Percentiles rank a stretch among this genome's conserved stretches.
Evolutionary conservation across 2,888 invertebrate genomes (phyloP).

Genomic region (Dorcus hopei): DNA sequence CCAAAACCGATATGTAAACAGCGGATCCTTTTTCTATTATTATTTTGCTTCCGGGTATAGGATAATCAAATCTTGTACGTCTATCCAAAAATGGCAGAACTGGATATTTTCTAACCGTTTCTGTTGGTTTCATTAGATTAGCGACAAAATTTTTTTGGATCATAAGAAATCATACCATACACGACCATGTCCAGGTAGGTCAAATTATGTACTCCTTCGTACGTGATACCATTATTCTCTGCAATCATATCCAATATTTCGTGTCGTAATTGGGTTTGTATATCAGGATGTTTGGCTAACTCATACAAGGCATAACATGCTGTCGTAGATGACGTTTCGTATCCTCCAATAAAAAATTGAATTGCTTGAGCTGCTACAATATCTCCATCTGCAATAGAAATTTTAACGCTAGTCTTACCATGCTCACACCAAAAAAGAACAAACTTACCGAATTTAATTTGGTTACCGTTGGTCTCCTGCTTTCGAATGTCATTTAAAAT

Average conservation of each 20-base stretch:
- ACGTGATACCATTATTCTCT: slow-evolving; percentile 2
- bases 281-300: slow-evolving; percentile 9
- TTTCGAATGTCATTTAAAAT: slow-evolving; percentile 51
- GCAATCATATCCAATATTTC: slow-evolving; percentile 3
- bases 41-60: slow-evolving; percentile 6
- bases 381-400: slow-evolving; percentile 2
- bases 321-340: slow-evolving; percentile 8
- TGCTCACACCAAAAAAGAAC: too few species aligned
- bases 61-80: background rate
- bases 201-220: slow-evolving; percentile 10
- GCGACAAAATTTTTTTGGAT: too few species aligned
- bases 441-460: too few species aligned
- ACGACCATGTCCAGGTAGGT: slow-evolving; percentile 11
- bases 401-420: too few species aligned
- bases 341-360: slow-evolving; percentile 10
- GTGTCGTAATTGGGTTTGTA: slow-evolving; percentile 7
- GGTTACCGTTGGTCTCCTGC: too few species aligned
- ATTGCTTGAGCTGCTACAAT: slow-evolving; percentile 6
- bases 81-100: slow-evolving; percentile 8
- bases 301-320: slow-evolving; percentile 8
- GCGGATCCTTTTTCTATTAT: slow-evolving; percentile 5
- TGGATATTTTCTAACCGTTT: slow-evolving; percentile 15
- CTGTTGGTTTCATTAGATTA: background rate
- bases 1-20: slow-evolving; percentile 3
- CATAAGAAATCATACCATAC: slow-evolving; percentile 3